A percentile compares a stretch with the other conserved stretches of the same genome.
Conservation (phyloP, 2,797 vertebrate genomes). For the Glyptemys insculpta region DNA sequence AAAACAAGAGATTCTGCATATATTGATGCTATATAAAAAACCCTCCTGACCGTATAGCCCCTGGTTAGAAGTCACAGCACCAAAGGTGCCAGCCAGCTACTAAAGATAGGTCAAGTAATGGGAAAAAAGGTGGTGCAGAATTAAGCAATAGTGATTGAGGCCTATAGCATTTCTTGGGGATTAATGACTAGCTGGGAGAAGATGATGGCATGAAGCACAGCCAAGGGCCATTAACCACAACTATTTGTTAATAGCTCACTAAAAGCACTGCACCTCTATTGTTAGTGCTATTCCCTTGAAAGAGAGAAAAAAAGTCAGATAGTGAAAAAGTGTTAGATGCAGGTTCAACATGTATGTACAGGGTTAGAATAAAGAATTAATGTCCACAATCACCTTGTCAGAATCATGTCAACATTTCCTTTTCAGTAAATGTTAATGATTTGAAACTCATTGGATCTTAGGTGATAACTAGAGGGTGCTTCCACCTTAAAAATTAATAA, state of each 20-base stretch:
- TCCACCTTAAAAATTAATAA: background rate
- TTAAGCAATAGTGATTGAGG: constrained; percentile 46
- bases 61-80: background rate
- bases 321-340: background rate
- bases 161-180: constrained; percentile 47
- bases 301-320: background rate
- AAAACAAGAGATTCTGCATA: constrained; percentile 9
- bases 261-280: constrained; percentile 28
- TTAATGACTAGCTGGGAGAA: constrained; percentile 34
- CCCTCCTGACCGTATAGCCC: background rate
- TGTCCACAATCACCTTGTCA: background rate
- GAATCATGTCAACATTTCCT: background rate
- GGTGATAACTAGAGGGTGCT: background rate
- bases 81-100: background rate
- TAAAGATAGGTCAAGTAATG: background rate
- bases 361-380: background rate
- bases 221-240: constrained; percentile 62
- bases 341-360: background rate
- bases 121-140: constrained; percentile 28
- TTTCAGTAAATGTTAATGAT: background rate
- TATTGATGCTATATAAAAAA: background rate
- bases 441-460: background rate
- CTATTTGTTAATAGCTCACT: constrained; percentile 27
- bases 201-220: constrained; percentile 61
- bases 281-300: constrained; percentile 21